Base-by-base conservation (phyloP, 30 jellyfish, hydroid and myxozoan genomes). In the Aurelia sp. region DNA sequence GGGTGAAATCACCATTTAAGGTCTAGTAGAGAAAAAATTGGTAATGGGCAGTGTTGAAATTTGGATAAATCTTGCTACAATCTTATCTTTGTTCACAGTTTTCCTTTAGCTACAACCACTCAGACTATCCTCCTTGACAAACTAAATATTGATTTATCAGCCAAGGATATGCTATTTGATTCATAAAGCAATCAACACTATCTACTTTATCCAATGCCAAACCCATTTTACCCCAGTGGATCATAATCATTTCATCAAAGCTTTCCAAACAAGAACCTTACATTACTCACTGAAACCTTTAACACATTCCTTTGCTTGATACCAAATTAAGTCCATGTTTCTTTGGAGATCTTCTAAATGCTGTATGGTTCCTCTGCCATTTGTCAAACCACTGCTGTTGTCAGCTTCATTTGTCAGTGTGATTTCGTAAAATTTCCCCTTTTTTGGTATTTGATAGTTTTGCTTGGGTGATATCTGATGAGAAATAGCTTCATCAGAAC, bases 241-340 rank as follows among this genome's bases (percentile, higher is more conserved):
- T 11, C 27, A 6, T 59, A 61, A 10, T 61, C 16, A 22, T 61
- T 22, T 61, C 5, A 4, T n/a, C 17, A 8, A 22, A 4, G 13
- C 27, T 16, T 41, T 59, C 62, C 19, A 21, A 59, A 10, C 12
- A 9, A 17, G 67, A 30, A 55, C 20, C 19, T 59, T 60, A 27
- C 2, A 27, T 38, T 59, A 13, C 21, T 79, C 91, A 31, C 66
- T 68, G 52, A 44, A 81, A 59, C 91, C 91, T 21, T 55, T 47
- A 5, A 81, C 47, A 17, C 27, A 30, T 0, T 9, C 65, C 30
- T 35, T 69, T 69, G 91, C 53, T 61, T 81, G 91, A 64, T 81
- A 81, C 91, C 91, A 81, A 21, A 81, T 81, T 57, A 81, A 79
- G 51, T 79, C 89, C 53, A 27, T 20, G 13, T 63, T 53, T 22